These are phyloP conservation scores for Opisthocomus hoazin DNA, from an alignment of 2,113 vertebrate genomes.

Conservation along the genomic window DNA sequence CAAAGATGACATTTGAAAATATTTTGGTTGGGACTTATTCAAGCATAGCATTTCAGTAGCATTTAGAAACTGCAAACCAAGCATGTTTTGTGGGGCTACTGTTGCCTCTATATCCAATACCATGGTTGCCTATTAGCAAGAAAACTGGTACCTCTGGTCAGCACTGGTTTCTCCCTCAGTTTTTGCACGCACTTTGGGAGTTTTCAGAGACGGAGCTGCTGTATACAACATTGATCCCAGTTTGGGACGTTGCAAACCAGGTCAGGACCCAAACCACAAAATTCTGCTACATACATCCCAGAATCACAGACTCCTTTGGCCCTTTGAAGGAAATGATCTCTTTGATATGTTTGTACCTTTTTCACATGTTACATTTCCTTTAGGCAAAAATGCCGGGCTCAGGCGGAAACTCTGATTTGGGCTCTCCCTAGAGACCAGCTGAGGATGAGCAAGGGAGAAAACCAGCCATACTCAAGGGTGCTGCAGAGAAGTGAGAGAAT, in stretches of 20 bases:
- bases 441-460: background rate
- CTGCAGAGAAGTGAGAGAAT: background rate
- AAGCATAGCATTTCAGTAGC: fast-evolving
- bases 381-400: background rate
- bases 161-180: background rate
- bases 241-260: background rate
- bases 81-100: background rate
- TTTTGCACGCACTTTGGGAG: background rate
- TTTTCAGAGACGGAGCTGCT: background rate
- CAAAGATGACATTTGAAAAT: background rate
- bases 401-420: background rate
- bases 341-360: background rate
- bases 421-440: background rate
- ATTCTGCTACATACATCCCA: background rate
- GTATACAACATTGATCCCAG: fast-evolving
- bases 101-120: fast-evolving
- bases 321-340: background rate
- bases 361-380: fast-evolving
- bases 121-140: background rate
- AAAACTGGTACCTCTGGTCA: background rate
- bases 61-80: background rate
- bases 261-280: background rate
- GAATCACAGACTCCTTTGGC: background rate
- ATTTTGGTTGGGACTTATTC: background rate
- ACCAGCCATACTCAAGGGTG: background rate